Evolutionary conservation across 2,888 invertebrate genomes (phyloP).

Genomic region (Drosophila tripunctata): DNA sequence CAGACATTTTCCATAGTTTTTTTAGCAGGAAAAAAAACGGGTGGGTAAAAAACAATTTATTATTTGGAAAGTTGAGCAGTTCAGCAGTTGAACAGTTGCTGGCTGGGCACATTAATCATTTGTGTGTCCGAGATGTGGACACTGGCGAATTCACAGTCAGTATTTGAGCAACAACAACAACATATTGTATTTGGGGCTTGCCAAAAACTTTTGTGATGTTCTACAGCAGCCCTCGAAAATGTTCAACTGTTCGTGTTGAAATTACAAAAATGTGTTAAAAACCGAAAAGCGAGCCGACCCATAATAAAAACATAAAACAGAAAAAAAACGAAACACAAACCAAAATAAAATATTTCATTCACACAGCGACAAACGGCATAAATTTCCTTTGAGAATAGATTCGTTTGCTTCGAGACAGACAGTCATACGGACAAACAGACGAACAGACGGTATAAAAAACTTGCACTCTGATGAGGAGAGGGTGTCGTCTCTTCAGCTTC

Average conservation of each 20-base stretch:
- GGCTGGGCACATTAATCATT: slow-evolving; percentile 71
- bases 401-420: slow-evolving; percentile 52
- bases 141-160: slow-evolving; percentile 58
- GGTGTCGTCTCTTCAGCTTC: slow-evolving; percentile 29
- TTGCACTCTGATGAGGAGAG: slow-evolving; percentile 32
- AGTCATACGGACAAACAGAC: not conserved
- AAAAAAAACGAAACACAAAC: slow-evolving; percentile 25
- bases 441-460: slow-evolving; percentile 39
- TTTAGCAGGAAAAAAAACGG: slow-evolving; percentile 18
- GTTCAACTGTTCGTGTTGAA: slow-evolving; percentile 64
- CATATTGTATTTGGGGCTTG: slow-evolving; percentile 42
- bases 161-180: slow-evolving; percentile 29
- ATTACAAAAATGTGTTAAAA: slow-evolving; percentile 78
- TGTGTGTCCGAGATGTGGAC: slow-evolving; percentile 72
- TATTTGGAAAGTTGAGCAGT: slow-evolving; percentile 51
- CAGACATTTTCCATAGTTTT: slow-evolving; percentile 21
- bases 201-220: slow-evolving; percentile 60
- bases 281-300: slow-evolving; percentile 37
- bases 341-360: slow-evolving; percentile 78
- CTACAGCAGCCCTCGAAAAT: slow-evolving; percentile 37
- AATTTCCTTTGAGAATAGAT: slow-evolving; percentile 78
- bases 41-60: slow-evolving; percentile 66
- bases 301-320: slow-evolving; percentile 59
- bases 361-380: slow-evolving; percentile 72
- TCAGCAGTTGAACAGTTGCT: slow-evolving; percentile 20